Evolutionary conservation across 2,797 vertebrate genomes (phyloP).

Genomic region (Etheostoma perlongum): DNA sequence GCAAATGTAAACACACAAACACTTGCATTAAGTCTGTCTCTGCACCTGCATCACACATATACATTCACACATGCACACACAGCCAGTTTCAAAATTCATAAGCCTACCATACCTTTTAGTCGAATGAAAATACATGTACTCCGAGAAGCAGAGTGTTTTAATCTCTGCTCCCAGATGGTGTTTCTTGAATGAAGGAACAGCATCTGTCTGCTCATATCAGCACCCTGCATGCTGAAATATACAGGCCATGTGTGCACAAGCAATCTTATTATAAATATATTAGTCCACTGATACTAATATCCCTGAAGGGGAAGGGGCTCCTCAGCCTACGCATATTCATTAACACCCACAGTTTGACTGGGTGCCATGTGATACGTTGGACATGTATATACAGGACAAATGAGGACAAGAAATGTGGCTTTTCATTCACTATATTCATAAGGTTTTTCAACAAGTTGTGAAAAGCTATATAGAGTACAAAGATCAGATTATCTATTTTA

Average conservation of each 20-base stretch:
- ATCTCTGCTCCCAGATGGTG: constrained; percentile 73
- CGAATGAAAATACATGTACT: constrained; percentile 40
- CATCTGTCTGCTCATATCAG: constrained; percentile 66
- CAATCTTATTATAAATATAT: constrained; percentile 28
- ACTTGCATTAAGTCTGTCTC: constrained; percentile 2
- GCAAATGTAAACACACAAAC: constrained; percentile 42
- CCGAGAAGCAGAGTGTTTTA: constrained; percentile 51
- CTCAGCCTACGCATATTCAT: constrained; percentile 27
- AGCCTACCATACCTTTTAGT: constrained; percentile 17
- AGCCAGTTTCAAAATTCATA: constrained; percentile 13
- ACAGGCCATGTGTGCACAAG: constrained; percentile 39
- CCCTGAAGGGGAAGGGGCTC: constrained; percentile 22
- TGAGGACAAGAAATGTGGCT: background rate
- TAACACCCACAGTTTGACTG: constrained; percentile 1
- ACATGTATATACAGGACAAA: constrained; percentile 5
- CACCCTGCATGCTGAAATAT: constrained; percentile 47
- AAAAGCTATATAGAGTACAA: background rate
- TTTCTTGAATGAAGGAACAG: constrained; percentile 64
- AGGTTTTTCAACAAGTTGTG: background rate
- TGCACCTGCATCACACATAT: constrained; percentile 16
- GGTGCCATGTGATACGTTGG: background rate
- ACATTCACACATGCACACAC: constrained; percentile 1
- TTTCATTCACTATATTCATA: background rate
- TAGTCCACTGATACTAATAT: constrained; percentile 49
- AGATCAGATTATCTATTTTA: background rate